phyloP scores from a whole-genome alignment of 2,797 vertebrate genomes.

The Astyanax mexicanus region DNA sequence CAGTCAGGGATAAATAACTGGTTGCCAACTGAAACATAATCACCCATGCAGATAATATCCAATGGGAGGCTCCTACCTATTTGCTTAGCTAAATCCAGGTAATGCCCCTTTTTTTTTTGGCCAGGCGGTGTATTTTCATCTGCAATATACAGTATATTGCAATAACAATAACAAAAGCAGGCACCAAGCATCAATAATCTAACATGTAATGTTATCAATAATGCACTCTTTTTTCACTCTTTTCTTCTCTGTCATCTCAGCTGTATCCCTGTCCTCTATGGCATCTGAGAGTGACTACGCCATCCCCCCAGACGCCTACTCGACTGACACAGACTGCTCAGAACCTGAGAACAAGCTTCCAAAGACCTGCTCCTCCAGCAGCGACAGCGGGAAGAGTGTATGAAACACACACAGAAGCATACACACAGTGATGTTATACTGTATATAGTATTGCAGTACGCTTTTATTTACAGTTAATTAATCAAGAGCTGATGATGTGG shows the following conservation, averaged over 20 bases:
- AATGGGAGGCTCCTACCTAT: no score
- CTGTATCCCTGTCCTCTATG: constrained; percentile 93
- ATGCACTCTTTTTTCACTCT: no score
- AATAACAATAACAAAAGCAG: no score
- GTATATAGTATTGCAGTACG: background rate
- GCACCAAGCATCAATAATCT: no score
- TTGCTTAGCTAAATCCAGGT: no score
- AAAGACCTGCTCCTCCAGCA: constrained; percentile 88
- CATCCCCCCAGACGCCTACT: constrained; percentile 97
- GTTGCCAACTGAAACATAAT: no score
- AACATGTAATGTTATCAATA: no score
- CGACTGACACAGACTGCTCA: constrained; percentile 89
- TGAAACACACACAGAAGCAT: constrained; percentile 48
- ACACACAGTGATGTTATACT: background rate
- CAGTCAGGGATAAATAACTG: no score
- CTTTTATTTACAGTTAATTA: background rate
- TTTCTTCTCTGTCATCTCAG: constrained; percentile 64
- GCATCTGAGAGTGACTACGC: constrained; percentile 96
- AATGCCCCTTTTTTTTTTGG: no score
- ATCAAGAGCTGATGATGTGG: constrained; percentile 16
- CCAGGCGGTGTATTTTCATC: no score
- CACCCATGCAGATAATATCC: no score
- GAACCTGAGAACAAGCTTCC: constrained; percentile 95
- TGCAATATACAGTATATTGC: no score
- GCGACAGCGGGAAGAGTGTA: constrained; percentile 91